These are phyloP conservation scores for Machaerirhynchus nigripectus DNA, from an alignment of 2,113 vertebrate genomes.

Conservation along the genomic window DNA sequence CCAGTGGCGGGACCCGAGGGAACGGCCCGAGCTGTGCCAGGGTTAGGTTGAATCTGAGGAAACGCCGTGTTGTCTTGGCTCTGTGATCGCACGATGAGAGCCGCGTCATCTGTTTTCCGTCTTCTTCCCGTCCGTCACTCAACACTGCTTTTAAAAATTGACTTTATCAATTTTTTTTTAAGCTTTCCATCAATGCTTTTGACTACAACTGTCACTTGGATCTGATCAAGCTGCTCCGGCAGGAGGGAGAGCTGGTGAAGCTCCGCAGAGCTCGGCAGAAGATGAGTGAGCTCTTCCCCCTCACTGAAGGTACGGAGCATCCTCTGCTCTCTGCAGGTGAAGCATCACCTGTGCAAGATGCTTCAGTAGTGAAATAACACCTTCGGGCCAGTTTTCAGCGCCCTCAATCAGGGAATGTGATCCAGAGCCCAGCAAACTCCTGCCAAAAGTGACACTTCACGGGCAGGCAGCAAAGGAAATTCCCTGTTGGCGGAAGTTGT, in stretches of 20 bases:
- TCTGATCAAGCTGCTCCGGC: conserved; percentile 90
- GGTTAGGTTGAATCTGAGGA: background rate
- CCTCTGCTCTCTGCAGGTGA: fast-evolving
- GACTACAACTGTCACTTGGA: conserved; percentile 97
- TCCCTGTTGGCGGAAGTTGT: fast-evolving
- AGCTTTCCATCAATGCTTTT: conserved; percentile 93
- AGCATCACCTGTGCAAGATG: fast-evolving
- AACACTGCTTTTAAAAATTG: fast-evolving
- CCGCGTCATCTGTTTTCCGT: fast-evolving
- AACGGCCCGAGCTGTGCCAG: background rate
- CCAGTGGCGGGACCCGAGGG: background rate
- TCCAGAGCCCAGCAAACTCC: background rate
- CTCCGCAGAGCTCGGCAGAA: conserved; percentile 89
- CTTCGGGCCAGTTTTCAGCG: background rate
- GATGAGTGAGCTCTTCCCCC: conserved; percentile 94
- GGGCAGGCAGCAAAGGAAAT: background rate
- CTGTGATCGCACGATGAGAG: fast-evolving
- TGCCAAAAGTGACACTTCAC: background rate
- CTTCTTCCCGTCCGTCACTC: fast-evolving
- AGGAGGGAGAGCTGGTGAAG: conserved; percentile 87
- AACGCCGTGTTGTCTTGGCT: background rate
- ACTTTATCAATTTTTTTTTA: background rate
- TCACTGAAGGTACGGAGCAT: conserved; percentile 86
- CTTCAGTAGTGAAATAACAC: fast-evolving
- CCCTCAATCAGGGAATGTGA: background rate